Evolutionary conservation across 2,888 invertebrate species (phyloP).

Genomic region (Rhingia rostrata): DNA sequence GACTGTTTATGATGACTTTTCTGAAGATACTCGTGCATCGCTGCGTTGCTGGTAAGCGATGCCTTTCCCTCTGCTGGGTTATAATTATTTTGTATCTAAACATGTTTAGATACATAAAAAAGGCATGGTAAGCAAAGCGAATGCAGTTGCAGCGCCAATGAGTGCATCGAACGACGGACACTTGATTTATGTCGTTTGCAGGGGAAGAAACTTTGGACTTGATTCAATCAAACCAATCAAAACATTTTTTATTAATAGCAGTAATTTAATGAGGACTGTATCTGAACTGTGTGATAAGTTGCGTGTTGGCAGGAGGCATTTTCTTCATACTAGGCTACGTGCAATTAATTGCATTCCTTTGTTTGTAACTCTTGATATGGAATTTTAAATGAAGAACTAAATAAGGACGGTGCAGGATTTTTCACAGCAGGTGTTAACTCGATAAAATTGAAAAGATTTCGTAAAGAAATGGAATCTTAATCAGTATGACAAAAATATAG

Average conservation of each 20-base stretch:
- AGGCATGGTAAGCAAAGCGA: background rate
- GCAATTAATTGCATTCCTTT: slow-evolving; percentile 13
- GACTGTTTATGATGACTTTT: slow-evolving; percentile 23
- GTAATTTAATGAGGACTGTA: slow-evolving; percentile 22
- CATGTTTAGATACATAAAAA: slow-evolving; percentile 60
- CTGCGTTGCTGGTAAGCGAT: background rate
- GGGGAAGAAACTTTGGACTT: slow-evolving; percentile 54
- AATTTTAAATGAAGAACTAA: slow-evolving; percentile 29
- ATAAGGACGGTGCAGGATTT: background rate
- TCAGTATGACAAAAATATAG: no score
- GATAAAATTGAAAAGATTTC: no score
- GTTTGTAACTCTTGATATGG: background rate
- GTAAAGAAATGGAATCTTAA: no score
- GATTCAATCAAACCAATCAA: slow-evolving; percentile 69
- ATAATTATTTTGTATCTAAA: slow-evolving; percentile 60
- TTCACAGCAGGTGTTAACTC: no score
- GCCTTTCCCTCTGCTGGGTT: background rate
- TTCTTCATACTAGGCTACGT: background rate
- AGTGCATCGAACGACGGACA: slow-evolving; percentile 5
- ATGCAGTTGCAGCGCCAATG: background rate
- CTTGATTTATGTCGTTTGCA: slow-evolving; percentile 50
- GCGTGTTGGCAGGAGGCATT: background rate
- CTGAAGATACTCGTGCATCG: slow-evolving; percentile 7
- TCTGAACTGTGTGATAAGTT: background rate
- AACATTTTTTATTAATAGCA: slow-evolving; percentile 53